A percentile compares a stretch with the other conserved stretches of the same genome.
phyloP scores from a whole-genome alignment of 2,113 vertebrate species.

The Poeciliopsis retropinna region DNA sequence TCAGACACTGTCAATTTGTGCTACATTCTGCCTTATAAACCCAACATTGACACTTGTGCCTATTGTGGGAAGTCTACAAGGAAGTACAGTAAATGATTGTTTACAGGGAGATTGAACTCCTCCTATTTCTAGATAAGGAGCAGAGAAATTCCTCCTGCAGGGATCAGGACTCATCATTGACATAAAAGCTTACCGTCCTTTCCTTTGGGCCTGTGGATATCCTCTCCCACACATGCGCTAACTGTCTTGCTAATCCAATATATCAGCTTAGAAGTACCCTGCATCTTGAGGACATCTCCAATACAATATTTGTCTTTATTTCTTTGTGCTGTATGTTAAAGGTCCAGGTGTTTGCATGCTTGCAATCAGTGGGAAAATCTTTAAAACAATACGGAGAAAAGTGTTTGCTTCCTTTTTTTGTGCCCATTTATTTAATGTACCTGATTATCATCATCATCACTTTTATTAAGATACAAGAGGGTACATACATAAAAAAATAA shows the following conservation, averaged over 20 bases:
- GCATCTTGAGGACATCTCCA: constrained; percentile 46
- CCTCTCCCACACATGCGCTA: constrained; percentile 4
- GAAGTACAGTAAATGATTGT: constrained; percentile 47
- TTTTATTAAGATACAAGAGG: too few relatives aligned
- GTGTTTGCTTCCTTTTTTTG: too few relatives aligned
- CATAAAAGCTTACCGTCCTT: constrained; percentile 5
- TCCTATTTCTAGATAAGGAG: constrained; percentile 65
- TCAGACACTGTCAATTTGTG: neutral
- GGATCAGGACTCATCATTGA: constrained; percentile 26
- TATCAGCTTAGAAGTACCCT: constrained; percentile 20
- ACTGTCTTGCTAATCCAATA: constrained; percentile 9
- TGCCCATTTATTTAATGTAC: too few relatives aligned
- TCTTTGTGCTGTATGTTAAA: constrained; percentile 55
- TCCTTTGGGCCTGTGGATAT: constrained; percentile 2
- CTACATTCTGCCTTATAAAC: constrained; percentile 15
- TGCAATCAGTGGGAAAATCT: constrained; percentile 58
- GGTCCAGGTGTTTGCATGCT: constrained; percentile 65
- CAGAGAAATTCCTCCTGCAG: constrained; percentile 36
- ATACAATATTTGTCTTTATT: constrained; percentile 69
- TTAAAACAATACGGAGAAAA: constrained; percentile 39
- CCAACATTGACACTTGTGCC: constrained; percentile 22
- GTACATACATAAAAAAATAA: too few relatives aligned
- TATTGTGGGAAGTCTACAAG: constrained; percentile 13
- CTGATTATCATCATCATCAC: too few relatives aligned
- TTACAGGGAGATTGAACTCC: constrained; percentile 54